A percentile compares a stretch with the other conserved stretches of the same genome.
Conservation (phyloP, 2,113 vertebrate genomes). For the Gallinago paraguaiae region DNA sequence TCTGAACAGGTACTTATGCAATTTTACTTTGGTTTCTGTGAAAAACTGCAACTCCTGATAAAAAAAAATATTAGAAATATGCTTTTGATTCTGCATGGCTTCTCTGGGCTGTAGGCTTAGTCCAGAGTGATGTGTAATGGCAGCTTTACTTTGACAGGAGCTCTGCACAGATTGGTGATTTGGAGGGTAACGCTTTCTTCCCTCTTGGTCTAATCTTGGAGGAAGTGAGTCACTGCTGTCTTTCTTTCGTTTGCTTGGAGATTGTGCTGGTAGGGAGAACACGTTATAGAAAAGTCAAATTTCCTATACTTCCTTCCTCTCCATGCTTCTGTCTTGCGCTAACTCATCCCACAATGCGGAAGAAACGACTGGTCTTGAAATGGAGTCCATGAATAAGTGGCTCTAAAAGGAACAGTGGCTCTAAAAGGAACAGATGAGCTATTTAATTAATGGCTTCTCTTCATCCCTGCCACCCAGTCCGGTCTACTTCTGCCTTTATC, state of each 20-base stretch:
- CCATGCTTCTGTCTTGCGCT: neutral
- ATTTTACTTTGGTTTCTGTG: neutral
- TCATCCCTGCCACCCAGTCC: neutral
- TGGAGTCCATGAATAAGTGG: neutral
- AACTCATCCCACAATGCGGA: neutral
- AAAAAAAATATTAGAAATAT: neutral
- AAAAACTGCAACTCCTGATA: neutral
- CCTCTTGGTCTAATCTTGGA: neutral
- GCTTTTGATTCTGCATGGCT: neutral
- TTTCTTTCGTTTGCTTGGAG: neutral
- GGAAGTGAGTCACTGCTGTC: constrained; percentile 1
- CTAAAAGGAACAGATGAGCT: neutral
- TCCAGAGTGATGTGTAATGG: neutral
- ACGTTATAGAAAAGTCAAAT: neutral
- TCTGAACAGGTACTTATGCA: neutral
- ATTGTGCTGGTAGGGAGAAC: neutral
- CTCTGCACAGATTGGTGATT: constrained; percentile 1
- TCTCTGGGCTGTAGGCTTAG: neutral
- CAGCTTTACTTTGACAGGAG: neutral
- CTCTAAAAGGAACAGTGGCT: neutral
- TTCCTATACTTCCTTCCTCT: neutral
- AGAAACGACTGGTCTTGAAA: neutral
- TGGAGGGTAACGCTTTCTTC: neutral
- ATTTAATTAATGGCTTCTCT: neutral
- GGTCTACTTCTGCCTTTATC: neutral